Percentiles rank a stretch among this genome's conserved stretches.
phyloP scores from a whole-genome alignment of 1,140 invertebrate species.

The Formica exsecta region DNA sequence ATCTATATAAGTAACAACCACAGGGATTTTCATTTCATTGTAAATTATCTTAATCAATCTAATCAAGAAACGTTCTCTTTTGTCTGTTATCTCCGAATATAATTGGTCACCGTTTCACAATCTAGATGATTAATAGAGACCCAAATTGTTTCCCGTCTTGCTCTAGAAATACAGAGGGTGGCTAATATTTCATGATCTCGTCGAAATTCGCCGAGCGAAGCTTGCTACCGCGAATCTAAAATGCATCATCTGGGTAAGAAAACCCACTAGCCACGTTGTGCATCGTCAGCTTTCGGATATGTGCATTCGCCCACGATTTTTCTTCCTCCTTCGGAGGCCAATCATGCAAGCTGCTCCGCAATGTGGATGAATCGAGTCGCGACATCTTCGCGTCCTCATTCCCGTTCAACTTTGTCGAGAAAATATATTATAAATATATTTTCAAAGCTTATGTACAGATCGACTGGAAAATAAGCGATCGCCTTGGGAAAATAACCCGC shows the following conservation, averaged over 20 bases:
- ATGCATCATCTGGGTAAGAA: slow-evolving; percentile 22
- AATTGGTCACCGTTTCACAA: not conserved
- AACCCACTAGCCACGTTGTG: slow-evolving; percentile 40
- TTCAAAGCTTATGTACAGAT: not conserved
- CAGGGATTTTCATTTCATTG: not conserved
- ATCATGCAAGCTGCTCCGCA: slow-evolving; percentile 36
- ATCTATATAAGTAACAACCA: not conserved
- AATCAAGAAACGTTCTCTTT: not conserved
- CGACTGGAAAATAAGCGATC: slow-evolving; percentile 9
- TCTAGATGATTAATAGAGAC: not conserved
- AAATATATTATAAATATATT: not conserved
- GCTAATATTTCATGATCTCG: slow-evolving; percentile 4
- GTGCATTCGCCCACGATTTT: not conserved
- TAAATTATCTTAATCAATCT: not conserved
- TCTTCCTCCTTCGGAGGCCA: not conserved
- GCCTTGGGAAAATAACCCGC: not conserved
- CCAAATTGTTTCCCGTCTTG: not conserved
- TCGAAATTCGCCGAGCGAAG: slow-evolving; percentile 39
- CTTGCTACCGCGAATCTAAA: slow-evolving; percentile 26
- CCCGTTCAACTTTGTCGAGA: slow-evolving; percentile 6
- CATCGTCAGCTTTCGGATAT: slow-evolving; percentile 26
- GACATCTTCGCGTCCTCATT: slow-evolving; percentile 13
- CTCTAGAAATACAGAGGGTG: not conserved
- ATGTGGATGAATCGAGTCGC: slow-evolving; percentile 14
- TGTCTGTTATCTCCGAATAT: not conserved